Base-by-base conservation (phyloP, 2,113 vertebrate species). In the Pterocles orientalis region DNA sequence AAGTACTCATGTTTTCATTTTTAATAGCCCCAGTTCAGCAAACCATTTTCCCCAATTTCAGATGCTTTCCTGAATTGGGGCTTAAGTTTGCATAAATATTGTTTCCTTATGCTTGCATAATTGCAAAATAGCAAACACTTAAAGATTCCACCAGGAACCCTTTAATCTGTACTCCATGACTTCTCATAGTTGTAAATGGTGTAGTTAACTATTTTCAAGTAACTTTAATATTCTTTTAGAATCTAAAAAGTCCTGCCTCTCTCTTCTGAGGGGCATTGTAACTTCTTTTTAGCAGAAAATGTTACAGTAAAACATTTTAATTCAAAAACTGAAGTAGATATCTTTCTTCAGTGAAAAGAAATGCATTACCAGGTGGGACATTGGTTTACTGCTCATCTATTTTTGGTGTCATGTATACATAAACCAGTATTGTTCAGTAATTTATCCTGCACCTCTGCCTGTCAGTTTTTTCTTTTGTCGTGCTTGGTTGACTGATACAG, bases 301-400 rank as follows among this genome's bases (percentile, higher is more conserved):
- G 12, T 75, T 66, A 10, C 4, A 82, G n/a, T 72, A 82, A 88
- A 84, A 51, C 20, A 26, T 29, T 8, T 8, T 81, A 62, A 85
- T 53, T 94, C 34, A 70, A 60, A 34, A 80, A 33, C 31, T 85
- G 57, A 72, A 93, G 77, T 79, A 95, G 41, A 31, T 68, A 39
- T 28, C 61, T 82, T 95, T 51, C 53, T 93, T 61, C 31, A 72
- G 10, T 80, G 33, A 85, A 94, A 91, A 95, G 89, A 97, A 96
- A 97, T 97, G 95, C 95, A 97, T 95, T 97, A 96, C 94, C 93
- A 82, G 70, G 66, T 85, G 96, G 95, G 90, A 95, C 90, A 26
- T 80, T 92, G 76, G 71, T 90, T 95, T 95, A 77, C 68, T 87
- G 68, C 77, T 88, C 96, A 91, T 97, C 78, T 91, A 28, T 92